Conservation (phyloP, 2,797 vertebrate genomes). For the Apogon talboti region DNA sequence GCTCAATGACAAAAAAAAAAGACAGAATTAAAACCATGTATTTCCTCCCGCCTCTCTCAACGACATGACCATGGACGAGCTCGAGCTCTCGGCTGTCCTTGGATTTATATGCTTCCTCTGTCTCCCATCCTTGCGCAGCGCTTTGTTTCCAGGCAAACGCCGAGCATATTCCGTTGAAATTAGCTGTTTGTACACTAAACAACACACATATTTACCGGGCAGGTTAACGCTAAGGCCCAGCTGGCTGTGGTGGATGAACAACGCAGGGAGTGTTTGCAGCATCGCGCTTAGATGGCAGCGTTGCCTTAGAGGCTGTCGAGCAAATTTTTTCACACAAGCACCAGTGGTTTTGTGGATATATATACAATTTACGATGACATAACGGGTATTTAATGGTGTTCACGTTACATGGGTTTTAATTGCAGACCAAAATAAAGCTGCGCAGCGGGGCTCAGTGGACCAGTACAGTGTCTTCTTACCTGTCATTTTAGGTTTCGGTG, state of each 20-base stretch:
- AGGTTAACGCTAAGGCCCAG: conserved; percentile 56
- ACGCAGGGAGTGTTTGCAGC: conserved; percentile 73
- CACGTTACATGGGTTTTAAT: background rate
- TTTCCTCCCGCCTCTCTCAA: conserved; percentile 22
- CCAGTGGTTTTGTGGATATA: conserved; percentile 5
- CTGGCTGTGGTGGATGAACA: conserved; percentile 53
- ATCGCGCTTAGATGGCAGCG: conserved; percentile 51
- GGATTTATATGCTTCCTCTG: conserved; percentile 47
- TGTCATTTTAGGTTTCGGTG: conserved; percentile 45
- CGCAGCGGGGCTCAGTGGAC: conserved; percentile 23
- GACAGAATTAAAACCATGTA: background rate
- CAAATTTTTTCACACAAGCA: conserved; percentile 43
- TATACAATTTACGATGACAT: conserved; percentile 37
- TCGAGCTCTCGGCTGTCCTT: conserved; percentile 52
- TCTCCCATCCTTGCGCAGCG: conserved; percentile 55
- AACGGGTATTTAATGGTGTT: conserved; percentile 12
- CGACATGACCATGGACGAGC: conserved; percentile 54
- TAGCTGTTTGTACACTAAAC: conserved; percentile 31
- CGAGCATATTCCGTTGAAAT: conserved; percentile 38
- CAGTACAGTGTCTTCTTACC: conserved; percentile 23
- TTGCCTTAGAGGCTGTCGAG: conserved; percentile 41
- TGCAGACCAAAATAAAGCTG: conserved; percentile 24
- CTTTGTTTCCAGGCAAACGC: conserved; percentile 57
- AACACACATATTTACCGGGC: conserved; percentile 21
- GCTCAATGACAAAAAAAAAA: background rate